Evolutionary conservation across 2,888 invertebrate genomes (phyloP).

Genomic region (Caenorhabditis zanzibari): DNA sequence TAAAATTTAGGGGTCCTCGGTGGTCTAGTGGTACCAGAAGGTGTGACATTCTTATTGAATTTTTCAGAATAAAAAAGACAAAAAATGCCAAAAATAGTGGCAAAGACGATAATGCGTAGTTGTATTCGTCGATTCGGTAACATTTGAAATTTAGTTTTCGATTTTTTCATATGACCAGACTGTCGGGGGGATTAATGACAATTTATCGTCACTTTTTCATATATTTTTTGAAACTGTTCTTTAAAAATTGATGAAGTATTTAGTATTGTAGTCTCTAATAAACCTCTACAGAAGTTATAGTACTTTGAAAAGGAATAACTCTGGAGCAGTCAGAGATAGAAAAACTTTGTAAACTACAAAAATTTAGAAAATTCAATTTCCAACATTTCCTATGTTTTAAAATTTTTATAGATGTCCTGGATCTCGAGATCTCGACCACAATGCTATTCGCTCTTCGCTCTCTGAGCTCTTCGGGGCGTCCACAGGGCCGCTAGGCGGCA

Average conservation of each 20-base stretch:
- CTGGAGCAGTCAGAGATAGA: too few species aligned
- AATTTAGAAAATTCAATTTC: too few species aligned
- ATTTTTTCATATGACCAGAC: slow-evolving; percentile 4
- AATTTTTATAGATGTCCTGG: too few species aligned
- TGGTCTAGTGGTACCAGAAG: background rate
- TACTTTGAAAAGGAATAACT: too few species aligned
- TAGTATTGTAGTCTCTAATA: too few species aligned
- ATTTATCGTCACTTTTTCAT: slow-evolving; percentile 8
- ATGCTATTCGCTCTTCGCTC: too few species aligned
- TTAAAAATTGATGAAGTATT: slow-evolving; percentile 16
- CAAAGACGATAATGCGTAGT: slow-evolving; percentile 19
- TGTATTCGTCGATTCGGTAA: slow-evolving; percentile 35
- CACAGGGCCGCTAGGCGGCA: too few species aligned
- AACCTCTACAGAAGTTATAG: too few species aligned
- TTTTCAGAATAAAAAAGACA: slow-evolving; percentile 11
- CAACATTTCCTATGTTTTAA: too few species aligned
- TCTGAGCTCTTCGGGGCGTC: too few species aligned
- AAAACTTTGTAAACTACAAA: too few species aligned
- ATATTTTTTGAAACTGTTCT: slow-evolving; percentile 42
- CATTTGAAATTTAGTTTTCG: slow-evolving; percentile 19
- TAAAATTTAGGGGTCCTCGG: slow-evolving; percentile 50
- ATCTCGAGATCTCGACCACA: too few species aligned
- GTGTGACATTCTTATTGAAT: background rate
- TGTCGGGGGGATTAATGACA: background rate
- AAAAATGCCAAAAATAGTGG: slow-evolving; percentile 16